Evolutionary conservation across 1,140 invertebrate species (phyloP).

Genomic region (Tetragnatha versicolor): DNA sequence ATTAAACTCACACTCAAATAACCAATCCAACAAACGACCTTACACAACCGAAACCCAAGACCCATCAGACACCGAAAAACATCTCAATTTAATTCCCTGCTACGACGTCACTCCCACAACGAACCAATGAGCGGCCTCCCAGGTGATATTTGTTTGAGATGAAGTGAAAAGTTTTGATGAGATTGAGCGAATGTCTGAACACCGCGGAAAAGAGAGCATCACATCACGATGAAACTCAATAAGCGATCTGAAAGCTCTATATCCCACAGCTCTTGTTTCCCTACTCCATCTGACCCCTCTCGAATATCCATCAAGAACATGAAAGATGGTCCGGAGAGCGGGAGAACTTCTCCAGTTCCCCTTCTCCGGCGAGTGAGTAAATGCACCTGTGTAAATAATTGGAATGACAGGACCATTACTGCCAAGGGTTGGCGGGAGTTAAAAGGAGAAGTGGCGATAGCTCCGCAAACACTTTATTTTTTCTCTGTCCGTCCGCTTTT

Average conservation of each 20-base stretch:
- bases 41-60: not conserved
- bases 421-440: not conserved
- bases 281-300: not conserved
- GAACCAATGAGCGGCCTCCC: not conserved
- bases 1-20: too few relatives aligned
- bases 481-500: not conserved
- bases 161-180: not conserved
- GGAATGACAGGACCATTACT: constrained; percentile 50
- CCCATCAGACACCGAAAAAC: not conserved
- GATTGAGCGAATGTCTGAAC: not conserved
- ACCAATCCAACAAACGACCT: not conserved
- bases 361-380: constrained; percentile 24
- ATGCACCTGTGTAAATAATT: constrained; percentile 55
- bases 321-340: constrained; percentile 22
- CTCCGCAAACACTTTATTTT: constrained; percentile 39
- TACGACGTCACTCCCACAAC: not conserved
- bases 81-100: not conserved
- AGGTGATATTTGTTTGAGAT: constrained; percentile 21
- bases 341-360: constrained; percentile 20
- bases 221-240: constrained; percentile 45
- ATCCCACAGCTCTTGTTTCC: constrained; percentile 1
- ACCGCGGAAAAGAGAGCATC: not conserved
- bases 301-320: constrained; percentile 43
- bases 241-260: not conserved
- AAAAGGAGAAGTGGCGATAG: constrained; percentile 45